phyloP scores from a whole-genome alignment of 2,888 invertebrate species.

The Myopa tessellatipennis region DNA sequence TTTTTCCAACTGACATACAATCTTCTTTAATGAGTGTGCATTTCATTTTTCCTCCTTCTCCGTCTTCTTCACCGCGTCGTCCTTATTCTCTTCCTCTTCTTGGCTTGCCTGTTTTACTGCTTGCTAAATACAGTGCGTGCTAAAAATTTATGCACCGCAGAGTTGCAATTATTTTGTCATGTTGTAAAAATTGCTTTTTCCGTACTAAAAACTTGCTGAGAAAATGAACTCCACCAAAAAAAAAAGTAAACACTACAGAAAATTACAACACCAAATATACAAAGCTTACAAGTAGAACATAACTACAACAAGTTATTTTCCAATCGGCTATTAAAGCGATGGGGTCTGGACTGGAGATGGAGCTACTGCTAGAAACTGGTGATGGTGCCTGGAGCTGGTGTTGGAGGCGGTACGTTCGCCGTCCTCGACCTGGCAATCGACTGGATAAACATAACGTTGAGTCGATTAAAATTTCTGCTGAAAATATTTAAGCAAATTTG shows the following conservation, averaged over 20 bases:
- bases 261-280: background rate
- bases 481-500: slow-evolving; percentile 37
- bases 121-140: slow-evolving; percentile 20
- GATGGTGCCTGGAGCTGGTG: too few relatives aligned
- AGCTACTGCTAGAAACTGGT: background rate
- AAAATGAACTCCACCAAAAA: background rate
- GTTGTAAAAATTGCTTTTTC: slow-evolving; percentile 24
- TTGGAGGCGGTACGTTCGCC: slow-evolving; percentile 4
- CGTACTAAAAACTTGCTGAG: too few relatives aligned
- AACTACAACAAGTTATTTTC: background rate
- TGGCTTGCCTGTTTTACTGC: too few relatives aligned
- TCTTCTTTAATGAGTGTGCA: too few relatives aligned
- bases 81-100: too few relatives aligned
- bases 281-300: background rate
- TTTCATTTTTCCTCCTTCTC: too few relatives aligned
- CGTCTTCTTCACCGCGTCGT: too few relatives aligned
- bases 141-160: slow-evolving; percentile 24
- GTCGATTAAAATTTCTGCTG: slow-evolving; percentile 27
- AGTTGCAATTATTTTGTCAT: slow-evolving; percentile 30
- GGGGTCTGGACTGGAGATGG: too few relatives aligned
- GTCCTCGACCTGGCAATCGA: background rate
- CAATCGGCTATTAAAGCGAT: background rate
- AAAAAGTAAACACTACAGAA: background rate
- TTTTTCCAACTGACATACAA: too few relatives aligned
- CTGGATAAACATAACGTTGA: slow-evolving; percentile 13